Evolutionary conservation across 2,888 invertebrate species (phyloP).

Genomic region (Amphipoea lucens): DNA sequence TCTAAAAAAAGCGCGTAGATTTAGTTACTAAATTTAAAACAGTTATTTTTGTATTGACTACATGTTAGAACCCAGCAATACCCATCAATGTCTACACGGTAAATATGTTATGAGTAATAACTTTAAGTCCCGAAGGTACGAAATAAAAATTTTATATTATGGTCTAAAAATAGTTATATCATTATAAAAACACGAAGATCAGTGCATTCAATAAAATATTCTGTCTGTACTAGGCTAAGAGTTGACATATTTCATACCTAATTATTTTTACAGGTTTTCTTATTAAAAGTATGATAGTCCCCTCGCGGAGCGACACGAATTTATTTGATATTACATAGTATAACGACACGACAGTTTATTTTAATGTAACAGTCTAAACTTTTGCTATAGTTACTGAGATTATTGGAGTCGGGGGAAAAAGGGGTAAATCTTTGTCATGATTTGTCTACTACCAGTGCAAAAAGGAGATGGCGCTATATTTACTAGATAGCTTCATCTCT

Average conservation of each 20-base stretch:
- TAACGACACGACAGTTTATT: constrained; percentile 52
- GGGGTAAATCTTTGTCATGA: not conserved
- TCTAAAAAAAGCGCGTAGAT: not conserved
- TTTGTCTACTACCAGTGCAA: not conserved
- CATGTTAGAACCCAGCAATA: constrained; percentile 2
- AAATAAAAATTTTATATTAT: not conserved
- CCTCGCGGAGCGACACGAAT: constrained; percentile 59
- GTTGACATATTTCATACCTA: constrained; percentile 65
- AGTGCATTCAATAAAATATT: constrained; percentile 63
- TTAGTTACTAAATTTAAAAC: constrained; percentile 3
- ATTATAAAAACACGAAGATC: constrained; percentile 43
- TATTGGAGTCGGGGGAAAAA: constrained; percentile 25
- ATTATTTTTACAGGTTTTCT: constrained; percentile 63
- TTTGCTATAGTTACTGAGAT: constrained; percentile 36
- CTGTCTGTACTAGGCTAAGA: constrained; percentile 64
- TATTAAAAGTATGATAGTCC: constrained; percentile 49
- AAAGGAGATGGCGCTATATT: not conserved
- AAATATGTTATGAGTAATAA: not conserved
- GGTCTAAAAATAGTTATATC: not conserved
- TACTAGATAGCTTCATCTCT: not conserved
- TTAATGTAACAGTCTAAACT: constrained; percentile 52
- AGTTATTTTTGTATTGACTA: constrained; percentile 40
- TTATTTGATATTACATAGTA: constrained; percentile 63
- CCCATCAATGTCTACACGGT: not conserved
- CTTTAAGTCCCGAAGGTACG: not conserved